These are phyloP conservation scores for Phaetusa simplex DNA, from an alignment of 2,113 vertebrate species.

Conservation along the genomic window DNA sequence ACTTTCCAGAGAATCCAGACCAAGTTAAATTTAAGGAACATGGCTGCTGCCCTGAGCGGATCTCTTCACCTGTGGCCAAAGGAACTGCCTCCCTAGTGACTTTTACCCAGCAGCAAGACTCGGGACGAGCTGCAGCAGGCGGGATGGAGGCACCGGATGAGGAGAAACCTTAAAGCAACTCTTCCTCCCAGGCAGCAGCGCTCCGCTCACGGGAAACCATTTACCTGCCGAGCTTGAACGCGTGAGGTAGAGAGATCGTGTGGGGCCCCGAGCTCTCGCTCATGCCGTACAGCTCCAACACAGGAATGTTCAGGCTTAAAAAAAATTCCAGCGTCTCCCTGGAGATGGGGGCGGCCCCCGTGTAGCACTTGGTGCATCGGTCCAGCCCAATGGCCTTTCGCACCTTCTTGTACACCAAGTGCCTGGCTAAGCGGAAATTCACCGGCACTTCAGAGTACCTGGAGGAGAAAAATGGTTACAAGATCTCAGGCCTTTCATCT, in stretches of 20 bases:
- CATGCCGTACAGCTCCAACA: conserved; percentile 92
- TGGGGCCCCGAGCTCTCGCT: conserved; percentile 90
- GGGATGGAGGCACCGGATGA: accelerated
- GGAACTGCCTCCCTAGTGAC: neutral
- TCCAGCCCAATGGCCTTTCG: conserved; percentile 86
- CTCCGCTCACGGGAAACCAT: neutral
- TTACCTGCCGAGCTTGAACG: conserved; percentile 84
- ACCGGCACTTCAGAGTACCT: conserved; percentile 46
- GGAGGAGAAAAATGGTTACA: accelerated
- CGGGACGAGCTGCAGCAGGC: neutral
- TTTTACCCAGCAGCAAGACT: neutral
- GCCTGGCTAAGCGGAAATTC: conserved; percentile 84
- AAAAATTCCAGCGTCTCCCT: conserved; percentile 91
- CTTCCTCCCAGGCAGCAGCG: neutral
- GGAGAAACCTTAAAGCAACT: neutral
- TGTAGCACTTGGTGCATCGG: conserved; percentile 83
- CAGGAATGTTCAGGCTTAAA: conserved; percentile 88
- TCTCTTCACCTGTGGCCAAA: neutral
- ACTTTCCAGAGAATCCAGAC: neutral
- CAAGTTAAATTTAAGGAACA: neutral
- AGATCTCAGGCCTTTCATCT: neutral
- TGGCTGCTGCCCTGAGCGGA: neutral
- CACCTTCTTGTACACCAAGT: conserved; percentile 87
- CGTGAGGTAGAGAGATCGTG: conserved; percentile 58
- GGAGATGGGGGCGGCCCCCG: conserved; percentile 87